Evolutionary conservation across 2,888 invertebrate species (phyloP).

Genomic region (Norana najaformis): DNA sequence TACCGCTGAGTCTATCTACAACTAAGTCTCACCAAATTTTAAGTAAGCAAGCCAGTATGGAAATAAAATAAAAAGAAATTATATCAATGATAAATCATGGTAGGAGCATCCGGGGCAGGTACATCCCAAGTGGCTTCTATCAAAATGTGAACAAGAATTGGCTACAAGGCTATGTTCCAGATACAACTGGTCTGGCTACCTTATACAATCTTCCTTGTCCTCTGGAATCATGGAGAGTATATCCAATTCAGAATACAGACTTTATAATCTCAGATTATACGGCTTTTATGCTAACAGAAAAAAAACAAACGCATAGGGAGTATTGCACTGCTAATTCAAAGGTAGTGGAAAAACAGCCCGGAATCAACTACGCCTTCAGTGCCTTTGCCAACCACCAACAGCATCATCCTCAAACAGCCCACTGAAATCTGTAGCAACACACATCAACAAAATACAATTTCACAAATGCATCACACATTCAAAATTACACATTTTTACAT

Average conservation of each 20-base stretch:
- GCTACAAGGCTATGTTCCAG: neutral
- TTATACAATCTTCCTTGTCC: neutral
- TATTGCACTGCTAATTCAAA: neutral
- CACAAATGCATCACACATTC: neutral
- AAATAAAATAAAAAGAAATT: neutral
- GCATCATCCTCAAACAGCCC: neutral
- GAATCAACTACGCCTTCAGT: neutral
- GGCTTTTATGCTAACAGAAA: too few species aligned
- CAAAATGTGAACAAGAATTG: neutral
- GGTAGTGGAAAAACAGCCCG: neutral
- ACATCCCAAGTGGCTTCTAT: neutral
- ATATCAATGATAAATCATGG: neutral
- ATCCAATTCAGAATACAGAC: too few species aligned
- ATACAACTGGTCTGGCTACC: neutral
- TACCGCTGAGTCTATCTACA: neutral
- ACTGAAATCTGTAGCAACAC: neutral
- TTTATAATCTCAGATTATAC: too few species aligned
- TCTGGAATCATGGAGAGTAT: neutral
- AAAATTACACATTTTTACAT: neutral
- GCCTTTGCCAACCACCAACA: neutral
- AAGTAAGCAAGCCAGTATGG: neutral
- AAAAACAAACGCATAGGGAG: too few species aligned
- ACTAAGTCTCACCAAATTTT: neutral
- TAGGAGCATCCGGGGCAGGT: neutral
- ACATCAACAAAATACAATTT: neutral